These are phyloP conservation scores for Nezara viridula DNA, from an alignment of 2,888 invertebrate species.

Conservation along the genomic window DNA sequence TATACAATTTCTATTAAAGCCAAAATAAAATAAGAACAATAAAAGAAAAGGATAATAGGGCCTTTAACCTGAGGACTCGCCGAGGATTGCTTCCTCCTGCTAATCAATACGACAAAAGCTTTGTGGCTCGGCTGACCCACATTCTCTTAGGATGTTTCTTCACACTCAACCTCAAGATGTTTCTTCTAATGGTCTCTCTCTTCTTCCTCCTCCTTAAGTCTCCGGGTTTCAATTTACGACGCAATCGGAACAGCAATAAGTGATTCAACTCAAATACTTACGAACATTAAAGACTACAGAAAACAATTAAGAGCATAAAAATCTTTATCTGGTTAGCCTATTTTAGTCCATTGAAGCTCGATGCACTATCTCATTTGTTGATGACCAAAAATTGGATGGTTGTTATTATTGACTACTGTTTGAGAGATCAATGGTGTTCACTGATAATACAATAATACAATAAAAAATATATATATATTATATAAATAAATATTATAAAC, in stretches of 20 bases:
- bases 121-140: conserved; percentile 20
- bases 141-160: neutral
- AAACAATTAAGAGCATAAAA: too few relatives aligned
- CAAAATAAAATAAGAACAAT: too few relatives aligned
- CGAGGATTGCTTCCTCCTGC: neutral
- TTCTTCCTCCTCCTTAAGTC: neutral
- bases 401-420: too few relatives aligned
- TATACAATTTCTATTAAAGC: too few relatives aligned
- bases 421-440: too few relatives aligned
- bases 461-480: too few relatives aligned
- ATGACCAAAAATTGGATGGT: too few relatives aligned
- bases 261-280: neutral
- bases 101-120: conserved; percentile 29
- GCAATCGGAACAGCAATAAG: neutral
- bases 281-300: neutral
- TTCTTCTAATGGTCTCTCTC: neutral
- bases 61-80: neutral
- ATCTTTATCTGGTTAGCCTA: too few relatives aligned
- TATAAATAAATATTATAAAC: too few relatives aligned
- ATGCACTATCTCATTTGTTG: too few relatives aligned
- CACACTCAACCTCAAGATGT: conserved; percentile 10
- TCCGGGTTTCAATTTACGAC: neutral
- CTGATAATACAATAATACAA: too few relatives aligned
- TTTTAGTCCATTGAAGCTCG: too few relatives aligned
- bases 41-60: neutral